Conservation (phyloP, 2,797 vertebrate genomes). For the Urocyon cinereoargenteus region DNA sequence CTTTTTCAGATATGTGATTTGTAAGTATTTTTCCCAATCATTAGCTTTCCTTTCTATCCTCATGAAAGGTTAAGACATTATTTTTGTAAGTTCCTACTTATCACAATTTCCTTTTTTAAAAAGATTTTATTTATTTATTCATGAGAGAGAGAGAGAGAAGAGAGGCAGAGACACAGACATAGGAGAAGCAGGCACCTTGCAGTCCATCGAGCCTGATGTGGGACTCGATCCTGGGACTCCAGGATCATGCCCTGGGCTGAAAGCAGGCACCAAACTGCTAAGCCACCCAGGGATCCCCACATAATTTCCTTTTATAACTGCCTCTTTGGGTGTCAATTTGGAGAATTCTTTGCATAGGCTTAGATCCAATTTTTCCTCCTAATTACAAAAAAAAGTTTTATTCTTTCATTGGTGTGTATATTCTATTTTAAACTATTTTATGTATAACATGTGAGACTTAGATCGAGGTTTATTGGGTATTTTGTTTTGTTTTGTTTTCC, state of each 20-base stretch:
- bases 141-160: too few species aligned
- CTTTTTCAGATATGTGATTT: background rate
- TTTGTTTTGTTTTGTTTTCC: background rate
- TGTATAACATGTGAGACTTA: background rate
- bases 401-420: background rate
- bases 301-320: background rate
- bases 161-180: too few species aligned
- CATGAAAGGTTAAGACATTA: background rate
- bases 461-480: background rate
- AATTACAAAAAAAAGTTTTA: background rate
- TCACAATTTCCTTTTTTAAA: background rate
- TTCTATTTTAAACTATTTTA: background rate
- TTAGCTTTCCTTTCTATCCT: background rate
- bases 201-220: too few species aligned
- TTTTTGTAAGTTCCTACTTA: background rate
- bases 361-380: background rate
- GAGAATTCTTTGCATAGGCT: background rate
- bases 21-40: background rate
- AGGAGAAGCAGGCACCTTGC: too few species aligned
- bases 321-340: background rate
- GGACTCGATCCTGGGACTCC: too few species aligned
- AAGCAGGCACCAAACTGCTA: too few species aligned
- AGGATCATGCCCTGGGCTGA: too few species aligned
- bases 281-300: too few species aligned
- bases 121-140: too few species aligned